These are phyloP conservation scores for Oreamnos americanus DNA, from an alignment of 2,113 vertebrate species.

Conservation along the genomic window DNA sequence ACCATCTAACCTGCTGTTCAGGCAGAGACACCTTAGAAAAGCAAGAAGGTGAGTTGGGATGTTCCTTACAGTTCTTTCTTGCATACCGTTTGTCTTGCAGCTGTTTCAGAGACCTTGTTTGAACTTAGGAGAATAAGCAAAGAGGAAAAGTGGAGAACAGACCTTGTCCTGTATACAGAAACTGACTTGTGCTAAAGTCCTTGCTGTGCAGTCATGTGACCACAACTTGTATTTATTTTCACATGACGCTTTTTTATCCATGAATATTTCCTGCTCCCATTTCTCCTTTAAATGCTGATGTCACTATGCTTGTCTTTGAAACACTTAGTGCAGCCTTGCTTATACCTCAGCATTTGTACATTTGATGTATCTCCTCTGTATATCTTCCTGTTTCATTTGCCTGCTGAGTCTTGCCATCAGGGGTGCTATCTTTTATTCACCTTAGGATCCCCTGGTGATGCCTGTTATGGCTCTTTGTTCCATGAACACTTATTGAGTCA, in stretches of 20 bases:
- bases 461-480: background rate
- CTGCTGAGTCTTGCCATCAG: background rate
- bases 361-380: background rate
- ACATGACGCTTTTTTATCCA: background rate
- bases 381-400: background rate
- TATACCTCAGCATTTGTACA: background rate
- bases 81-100: background rate
- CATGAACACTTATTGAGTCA: background rate
- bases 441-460: background rate
- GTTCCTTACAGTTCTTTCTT: background rate
- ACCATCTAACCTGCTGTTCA: slow-evolving; percentile 76
- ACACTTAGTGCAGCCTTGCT: background rate
- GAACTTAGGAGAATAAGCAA: background rate
- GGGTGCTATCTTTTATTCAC: background rate
- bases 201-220: background rate
- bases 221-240: background rate
- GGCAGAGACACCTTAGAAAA: slow-evolving; percentile 81
- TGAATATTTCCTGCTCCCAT: background rate
- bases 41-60: slow-evolving; percentile 79
- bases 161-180: background rate
- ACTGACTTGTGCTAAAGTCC: background rate
- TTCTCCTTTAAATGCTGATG: background rate
- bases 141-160: background rate
- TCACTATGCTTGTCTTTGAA: background rate
- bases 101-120: background rate